Evolutionary conservation across 2,797 vertebrate genomes (phyloP).

Genomic region (Denticeps clupeoides): DNA sequence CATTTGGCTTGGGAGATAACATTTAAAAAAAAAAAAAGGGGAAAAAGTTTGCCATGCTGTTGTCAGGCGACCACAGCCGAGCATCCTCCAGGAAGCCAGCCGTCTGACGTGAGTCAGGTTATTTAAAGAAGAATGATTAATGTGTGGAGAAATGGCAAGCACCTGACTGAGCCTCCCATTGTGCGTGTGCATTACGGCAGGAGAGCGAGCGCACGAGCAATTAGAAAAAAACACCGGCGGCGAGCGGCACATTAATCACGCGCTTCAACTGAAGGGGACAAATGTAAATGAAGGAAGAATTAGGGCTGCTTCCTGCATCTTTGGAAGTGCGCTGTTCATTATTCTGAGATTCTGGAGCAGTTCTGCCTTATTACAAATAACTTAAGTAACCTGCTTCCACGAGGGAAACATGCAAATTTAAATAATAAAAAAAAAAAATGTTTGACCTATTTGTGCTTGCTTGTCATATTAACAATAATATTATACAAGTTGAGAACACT

Average conservation of each 20-base stretch:
- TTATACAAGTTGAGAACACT: no score
- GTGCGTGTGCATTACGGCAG: slow-evolving; percentile 46
- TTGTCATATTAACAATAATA: no score
- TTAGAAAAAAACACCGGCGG: slow-evolving; percentile 63
- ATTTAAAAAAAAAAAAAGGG: slow-evolving; percentile 32
- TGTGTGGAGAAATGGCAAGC: slow-evolving; percentile 55
- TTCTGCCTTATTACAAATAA: no score
- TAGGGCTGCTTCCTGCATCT: background rate
- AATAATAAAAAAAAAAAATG: no score
- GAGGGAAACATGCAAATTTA: no score
- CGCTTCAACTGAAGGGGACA: slow-evolving; percentile 58
- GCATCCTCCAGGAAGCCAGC: slow-evolving; percentile 48
- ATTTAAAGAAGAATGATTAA: slow-evolving; percentile 71
- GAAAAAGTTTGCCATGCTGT: slow-evolving; percentile 35
- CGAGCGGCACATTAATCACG: slow-evolving; percentile 59
- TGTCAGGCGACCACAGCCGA: slow-evolving; percentile 50
- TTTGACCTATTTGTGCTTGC: no score
- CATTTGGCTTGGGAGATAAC: slow-evolving; percentile 57
- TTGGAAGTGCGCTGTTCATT: no score
- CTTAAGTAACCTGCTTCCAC: no score
- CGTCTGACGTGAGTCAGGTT: slow-evolving; percentile 60
- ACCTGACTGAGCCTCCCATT: slow-evolving; percentile 49
- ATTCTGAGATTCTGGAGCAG: no score
- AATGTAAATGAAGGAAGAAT: slow-evolving; percentile 32
- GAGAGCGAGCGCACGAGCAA: slow-evolving; percentile 60